Conservation (phyloP, 1,140 invertebrate genomes). For the Cydia fagiglandana region DNA sequence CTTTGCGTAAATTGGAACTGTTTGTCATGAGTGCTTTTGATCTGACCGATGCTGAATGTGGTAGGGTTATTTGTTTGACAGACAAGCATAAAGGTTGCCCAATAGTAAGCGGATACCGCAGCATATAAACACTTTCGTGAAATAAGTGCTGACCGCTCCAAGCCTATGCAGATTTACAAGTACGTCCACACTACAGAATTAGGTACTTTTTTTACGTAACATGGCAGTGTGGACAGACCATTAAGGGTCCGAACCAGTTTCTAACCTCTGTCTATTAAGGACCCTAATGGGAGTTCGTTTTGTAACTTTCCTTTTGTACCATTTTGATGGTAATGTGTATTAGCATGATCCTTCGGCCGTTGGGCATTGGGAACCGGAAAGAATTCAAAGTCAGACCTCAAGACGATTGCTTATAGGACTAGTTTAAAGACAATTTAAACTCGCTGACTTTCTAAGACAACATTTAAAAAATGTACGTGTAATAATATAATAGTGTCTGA, state of each 20-base stretch:
- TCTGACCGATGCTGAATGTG: not conserved
- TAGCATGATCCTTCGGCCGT: slow-evolving; percentile 7
- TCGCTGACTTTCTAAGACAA: too few species aligned
- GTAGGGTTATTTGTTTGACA: not conserved
- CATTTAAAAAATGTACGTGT: too few species aligned
- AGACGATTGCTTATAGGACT: not conserved
- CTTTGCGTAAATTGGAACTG: not conserved
- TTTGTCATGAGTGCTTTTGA: not conserved
- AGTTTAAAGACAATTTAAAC: not conserved
- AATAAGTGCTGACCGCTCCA: too few species aligned
- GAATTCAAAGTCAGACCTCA: slow-evolving; percentile 2
- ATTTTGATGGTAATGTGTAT: slow-evolving; percentile 22
- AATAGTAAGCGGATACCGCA: not conserved
- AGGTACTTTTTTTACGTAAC: too few species aligned
- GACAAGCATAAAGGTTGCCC: not conserved
- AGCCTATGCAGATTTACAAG: not conserved
- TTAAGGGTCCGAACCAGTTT: slow-evolving; percentile 2
- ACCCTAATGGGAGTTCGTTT: slow-evolving; percentile 12
- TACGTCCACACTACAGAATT: not conserved
- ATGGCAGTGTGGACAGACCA: not conserved
- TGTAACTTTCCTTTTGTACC: slow-evolving; percentile 25
- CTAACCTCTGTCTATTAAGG: slow-evolving; percentile 6
- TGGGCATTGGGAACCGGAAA: slow-evolving; percentile 4
- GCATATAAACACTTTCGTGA: too few species aligned
- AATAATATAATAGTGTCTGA: too few species aligned